A percentile compares a stretch with the other conserved stretches of the same genome.
Evolutionary conservation across 2,888 invertebrate species (phyloP).

Genomic region (Eupithecia pulchellata): DNA sequence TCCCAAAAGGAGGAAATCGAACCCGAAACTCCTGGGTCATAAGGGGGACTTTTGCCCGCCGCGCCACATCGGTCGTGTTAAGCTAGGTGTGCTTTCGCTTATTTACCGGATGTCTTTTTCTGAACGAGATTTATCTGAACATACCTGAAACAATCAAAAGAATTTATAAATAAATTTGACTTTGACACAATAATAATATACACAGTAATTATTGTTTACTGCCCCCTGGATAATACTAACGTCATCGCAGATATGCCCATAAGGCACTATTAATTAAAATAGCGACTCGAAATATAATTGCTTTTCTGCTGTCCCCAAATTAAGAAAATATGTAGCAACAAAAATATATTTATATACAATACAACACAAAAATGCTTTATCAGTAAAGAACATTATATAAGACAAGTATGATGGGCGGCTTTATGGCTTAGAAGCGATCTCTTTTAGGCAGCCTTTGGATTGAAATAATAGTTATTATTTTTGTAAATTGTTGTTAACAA

Average conservation of each 20-base stretch:
- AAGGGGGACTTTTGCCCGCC: not conserved
- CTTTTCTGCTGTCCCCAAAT: not conserved
- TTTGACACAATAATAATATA: not conserved
- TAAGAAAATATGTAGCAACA: not conserved
- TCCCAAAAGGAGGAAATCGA: not conserved
- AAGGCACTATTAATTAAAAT: not conserved
- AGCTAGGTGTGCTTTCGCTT: not conserved
- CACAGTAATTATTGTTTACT: not conserved
- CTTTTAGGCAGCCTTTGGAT: too few species aligned
- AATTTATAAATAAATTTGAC: not conserved
- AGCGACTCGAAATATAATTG: not conserved
- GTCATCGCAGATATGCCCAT: not conserved
- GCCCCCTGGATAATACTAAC: not conserved
- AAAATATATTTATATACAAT: not conserved
- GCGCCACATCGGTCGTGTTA: not conserved
- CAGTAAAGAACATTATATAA: too few species aligned
- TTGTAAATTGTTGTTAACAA: too few species aligned
- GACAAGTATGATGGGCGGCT: too few species aligned
- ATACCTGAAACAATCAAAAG: conserved; percentile 7
- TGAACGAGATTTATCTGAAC: not conserved
- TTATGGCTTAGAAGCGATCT: too few species aligned
- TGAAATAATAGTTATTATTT: too few species aligned
- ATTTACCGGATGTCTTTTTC: not conserved
- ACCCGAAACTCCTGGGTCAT: not conserved
- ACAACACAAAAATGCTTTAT: too few species aligned